A percentile compares a stretch with the other conserved stretches of the same genome.
These are phyloP conservation scores for Luehdorfia chinensis DNA, from an alignment of 1,140 invertebrate species.

Conservation along the genomic window DNA sequence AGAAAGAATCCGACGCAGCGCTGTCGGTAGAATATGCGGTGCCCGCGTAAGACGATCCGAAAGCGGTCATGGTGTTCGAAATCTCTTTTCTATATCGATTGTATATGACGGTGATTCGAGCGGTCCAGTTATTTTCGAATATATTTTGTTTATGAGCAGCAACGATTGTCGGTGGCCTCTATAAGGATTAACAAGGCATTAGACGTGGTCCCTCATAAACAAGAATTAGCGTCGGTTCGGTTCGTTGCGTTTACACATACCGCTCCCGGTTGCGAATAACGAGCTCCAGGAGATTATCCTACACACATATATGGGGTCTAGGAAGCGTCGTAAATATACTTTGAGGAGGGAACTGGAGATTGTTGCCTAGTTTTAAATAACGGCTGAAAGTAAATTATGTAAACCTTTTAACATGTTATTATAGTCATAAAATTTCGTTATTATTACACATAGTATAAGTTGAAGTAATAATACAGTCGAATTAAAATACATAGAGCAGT, in stretches of 20 bases:
- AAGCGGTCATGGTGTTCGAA: constrained; percentile 35
- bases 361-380: constrained; percentile 30
- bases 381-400: no score
- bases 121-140: constrained; percentile 30
- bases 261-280: constrained; percentile 62
- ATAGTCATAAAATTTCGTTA: no score
- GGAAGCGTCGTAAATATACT: constrained; percentile 58
- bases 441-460: no score
- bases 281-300: constrained; percentile 48
- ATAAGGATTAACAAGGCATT: constrained; percentile 50
- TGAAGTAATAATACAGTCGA: no score
- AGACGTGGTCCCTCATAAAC: constrained; percentile 60
- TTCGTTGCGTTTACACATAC: constrained; percentile 70
- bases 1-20: constrained; percentile 13
- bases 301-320: constrained; percentile 47
- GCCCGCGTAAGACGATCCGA: constrained; percentile 23
- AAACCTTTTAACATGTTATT: no score
- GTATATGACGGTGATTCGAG: constrained; percentile 25
- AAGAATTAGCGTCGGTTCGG: constrained; percentile 69
- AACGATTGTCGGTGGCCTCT: constrained; percentile 51
- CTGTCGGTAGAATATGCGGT: constrained; percentile 9
- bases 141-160: constrained; percentile 32
- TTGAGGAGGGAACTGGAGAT: constrained; percentile 30
- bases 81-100: constrained; percentile 27
- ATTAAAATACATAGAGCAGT: constrained; percentile 7